A percentile compares a stretch with the other conserved stretches of the same genome.
Conservation (phyloP, 1,140 invertebrate species). For the Rhyacophila brunnea region DNA sequence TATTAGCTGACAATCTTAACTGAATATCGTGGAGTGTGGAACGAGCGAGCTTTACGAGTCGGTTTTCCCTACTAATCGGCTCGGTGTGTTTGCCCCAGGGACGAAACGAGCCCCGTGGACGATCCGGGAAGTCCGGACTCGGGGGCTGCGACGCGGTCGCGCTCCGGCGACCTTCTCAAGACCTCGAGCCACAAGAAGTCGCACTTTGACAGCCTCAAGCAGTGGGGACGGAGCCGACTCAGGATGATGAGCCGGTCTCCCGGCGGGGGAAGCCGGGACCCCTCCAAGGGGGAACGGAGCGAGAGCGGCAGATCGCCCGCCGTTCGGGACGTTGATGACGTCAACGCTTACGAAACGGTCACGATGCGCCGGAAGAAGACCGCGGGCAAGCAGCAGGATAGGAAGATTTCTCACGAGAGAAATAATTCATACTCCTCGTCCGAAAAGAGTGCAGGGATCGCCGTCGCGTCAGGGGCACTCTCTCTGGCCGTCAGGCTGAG, state of each 20-base stretch:
- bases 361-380: conserved; percentile 57
- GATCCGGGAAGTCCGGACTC: conserved; percentile 56
- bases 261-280: conserved; percentile 51
- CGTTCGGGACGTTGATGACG: conserved; percentile 54
- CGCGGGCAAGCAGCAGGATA: conserved; percentile 49
- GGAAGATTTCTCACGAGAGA: conserved; percentile 62
- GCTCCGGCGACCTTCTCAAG: conserved; percentile 69
- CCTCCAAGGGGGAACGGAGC: conserved; percentile 44
- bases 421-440: conserved; percentile 74
- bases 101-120: conserved; percentile 56
- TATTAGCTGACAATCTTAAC: no score
- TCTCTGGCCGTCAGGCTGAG: conserved; percentile 68
- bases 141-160: conserved; percentile 57
- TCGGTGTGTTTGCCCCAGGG: conserved; percentile 59
- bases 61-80: conserved; percentile 38
- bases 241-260: conserved; percentile 68
- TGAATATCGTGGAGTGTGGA: no score
- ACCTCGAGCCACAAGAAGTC: conserved; percentile 67
- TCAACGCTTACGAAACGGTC: conserved; percentile 64
- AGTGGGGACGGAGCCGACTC: conserved; percentile 77
- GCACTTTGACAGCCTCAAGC: conserved; percentile 77
- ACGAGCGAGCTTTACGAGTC: neutral
- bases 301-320: conserved; percentile 43
- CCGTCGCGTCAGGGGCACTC: conserved; percentile 56
- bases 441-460: conserved; percentile 63